Conservation (phyloP, 2,113 vertebrate species). For the Peromyscus californicus region DNA sequence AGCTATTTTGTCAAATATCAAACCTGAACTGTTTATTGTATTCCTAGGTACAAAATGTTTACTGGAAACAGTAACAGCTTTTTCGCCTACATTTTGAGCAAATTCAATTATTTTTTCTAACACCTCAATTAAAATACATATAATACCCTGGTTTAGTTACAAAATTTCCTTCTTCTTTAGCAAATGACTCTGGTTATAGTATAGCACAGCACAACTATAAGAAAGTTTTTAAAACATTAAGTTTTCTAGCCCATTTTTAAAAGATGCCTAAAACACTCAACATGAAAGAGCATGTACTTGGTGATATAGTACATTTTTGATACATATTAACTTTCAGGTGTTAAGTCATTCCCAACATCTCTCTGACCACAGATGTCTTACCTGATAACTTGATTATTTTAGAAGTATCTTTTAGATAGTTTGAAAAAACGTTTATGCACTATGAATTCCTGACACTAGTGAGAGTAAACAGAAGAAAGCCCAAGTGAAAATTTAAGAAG, state of each 20-base stretch:
- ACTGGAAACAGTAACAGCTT: not conserved
- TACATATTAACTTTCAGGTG: not conserved
- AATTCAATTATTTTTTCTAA: not conserved
- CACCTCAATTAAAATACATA: not conserved
- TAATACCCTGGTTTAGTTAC: not conserved
- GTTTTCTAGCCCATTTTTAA: not conserved
- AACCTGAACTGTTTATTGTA: not conserved
- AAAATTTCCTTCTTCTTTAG: not conserved
- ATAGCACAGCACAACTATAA: not conserved
- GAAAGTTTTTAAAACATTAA: not conserved
- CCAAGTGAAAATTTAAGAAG: not conserved
- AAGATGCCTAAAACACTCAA: not conserved
- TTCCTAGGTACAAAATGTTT: not conserved
- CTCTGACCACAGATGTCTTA: not conserved
- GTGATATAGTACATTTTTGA: not conserved
- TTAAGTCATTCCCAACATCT: not conserved
- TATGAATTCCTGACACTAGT: not conserved
- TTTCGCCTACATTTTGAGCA: not conserved
- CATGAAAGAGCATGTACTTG: not conserved
- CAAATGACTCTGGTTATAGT: not conserved
- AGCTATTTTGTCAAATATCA: not conserved
- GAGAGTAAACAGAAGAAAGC: not conserved
- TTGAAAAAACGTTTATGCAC: not conserved
- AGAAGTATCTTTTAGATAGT: not conserved
- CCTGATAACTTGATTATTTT: not conserved